Percentiles rank a stretch among this genome's conserved stretches.
phyloP scores from a whole-genome alignment of 2,888 invertebrate genomes.

The Cheilosia grossa region DNA sequence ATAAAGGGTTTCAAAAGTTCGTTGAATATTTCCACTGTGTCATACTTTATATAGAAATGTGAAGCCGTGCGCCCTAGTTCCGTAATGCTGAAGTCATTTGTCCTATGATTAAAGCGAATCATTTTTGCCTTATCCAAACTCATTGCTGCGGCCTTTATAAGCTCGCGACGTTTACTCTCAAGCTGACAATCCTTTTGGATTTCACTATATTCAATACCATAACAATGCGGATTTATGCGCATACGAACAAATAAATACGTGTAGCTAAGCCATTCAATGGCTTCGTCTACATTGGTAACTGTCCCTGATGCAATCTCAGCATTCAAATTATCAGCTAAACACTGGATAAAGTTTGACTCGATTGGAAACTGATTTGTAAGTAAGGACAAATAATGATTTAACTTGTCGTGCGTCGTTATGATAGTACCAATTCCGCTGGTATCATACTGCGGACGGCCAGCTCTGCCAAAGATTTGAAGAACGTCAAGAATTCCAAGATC shows the following conservation, averaged over 20 bases:
- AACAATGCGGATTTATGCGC: constrained; percentile 93
- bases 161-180: constrained; percentile 89
- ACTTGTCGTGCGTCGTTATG: constrained; percentile 95
- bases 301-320: constrained; percentile 99
- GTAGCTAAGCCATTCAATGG: constrained; percentile 98
- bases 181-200: constrained; percentile 91
- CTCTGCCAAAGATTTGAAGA: constrained; percentile 98
- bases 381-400: constrained; percentile 95
- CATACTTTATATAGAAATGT: constrained; percentile 98
- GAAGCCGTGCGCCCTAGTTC: constrained; percentile 98
- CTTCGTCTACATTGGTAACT: constrained; percentile 97
- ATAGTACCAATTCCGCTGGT: constrained; percentile 97
- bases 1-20: constrained; percentile 91
- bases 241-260: constrained; percentile 98
- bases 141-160: constrained; percentile 92
- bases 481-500: constrained; percentile 99
- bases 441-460: constrained; percentile 99
- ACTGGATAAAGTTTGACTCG: constrained; percentile 97
- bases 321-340: constrained; percentile 97
- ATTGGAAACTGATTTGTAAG: constrained; percentile 99
- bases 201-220: constrained; percentile 86
- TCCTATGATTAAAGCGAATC: constrained; percentile 94
- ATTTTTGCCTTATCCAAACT: constrained; percentile 95
- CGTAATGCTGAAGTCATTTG: constrained; percentile 91
- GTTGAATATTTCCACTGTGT: constrained; percentile 97